These are phyloP conservation scores for Caenorhabditis inopinata DNA, from an alignment of 1,140 invertebrate genomes.

Conservation along the genomic window DNA sequence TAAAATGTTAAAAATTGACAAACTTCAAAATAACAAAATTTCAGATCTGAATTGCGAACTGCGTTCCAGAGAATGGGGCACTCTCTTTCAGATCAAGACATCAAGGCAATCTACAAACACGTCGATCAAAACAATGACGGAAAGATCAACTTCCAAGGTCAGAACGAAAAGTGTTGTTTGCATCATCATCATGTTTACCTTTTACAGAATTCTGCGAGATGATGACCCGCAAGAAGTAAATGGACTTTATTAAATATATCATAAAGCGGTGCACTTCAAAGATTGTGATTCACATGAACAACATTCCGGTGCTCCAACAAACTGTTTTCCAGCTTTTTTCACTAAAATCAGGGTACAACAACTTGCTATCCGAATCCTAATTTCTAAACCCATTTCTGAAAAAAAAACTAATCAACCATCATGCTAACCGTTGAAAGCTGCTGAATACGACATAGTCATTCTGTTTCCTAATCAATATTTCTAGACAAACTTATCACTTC, in stretches of 20 bases:
- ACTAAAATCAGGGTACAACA: too few relatives aligned
- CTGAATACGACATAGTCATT: conserved; percentile 31
- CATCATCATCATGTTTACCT: conserved; percentile 32
- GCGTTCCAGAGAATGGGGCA: conserved; percentile 66
- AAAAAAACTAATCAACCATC: not conserved
- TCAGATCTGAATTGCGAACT: conserved; percentile 61
- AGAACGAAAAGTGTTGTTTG: not conserved
- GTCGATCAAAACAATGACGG: conserved; percentile 65
- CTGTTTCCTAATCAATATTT: not conserved
- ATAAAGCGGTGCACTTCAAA: not conserved
- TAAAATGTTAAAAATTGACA: too few relatives aligned
- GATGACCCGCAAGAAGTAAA: conserved; percentile 59
- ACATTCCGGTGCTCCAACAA: not conserved
- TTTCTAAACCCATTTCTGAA: not conserved
- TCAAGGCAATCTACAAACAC: conserved; percentile 66
- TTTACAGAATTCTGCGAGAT: conserved; percentile 61
- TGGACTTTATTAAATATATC: not conserved
- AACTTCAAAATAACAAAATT: not conserved
- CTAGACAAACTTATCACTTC: too few relatives aligned
- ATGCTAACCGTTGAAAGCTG: not conserved
- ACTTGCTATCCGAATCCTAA: too few relatives aligned
- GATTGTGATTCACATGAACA: not conserved
- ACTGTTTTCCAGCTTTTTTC: too few relatives aligned
- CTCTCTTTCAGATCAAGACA: conserved; percentile 60
- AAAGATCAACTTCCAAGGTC: conserved; percentile 65